A percentile compares a stretch with the other conserved stretches of the same genome.
Conservation (phyloP, 2,888 invertebrate species). For the Drosophila dives region DNA sequence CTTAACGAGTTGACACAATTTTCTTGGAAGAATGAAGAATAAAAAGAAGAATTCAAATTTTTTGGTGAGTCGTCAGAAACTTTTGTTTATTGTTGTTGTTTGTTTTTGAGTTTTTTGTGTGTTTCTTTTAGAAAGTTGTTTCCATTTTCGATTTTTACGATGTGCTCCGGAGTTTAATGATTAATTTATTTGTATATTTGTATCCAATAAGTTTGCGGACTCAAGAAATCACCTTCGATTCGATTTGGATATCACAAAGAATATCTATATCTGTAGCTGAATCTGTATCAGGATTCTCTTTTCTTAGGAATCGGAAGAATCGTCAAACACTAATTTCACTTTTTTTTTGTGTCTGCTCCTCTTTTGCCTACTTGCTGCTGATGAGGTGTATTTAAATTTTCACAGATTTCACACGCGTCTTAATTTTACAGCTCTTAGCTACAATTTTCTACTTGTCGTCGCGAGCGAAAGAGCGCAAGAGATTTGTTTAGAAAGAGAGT, state of each 20-base stretch:
- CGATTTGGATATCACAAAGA: not conserved
- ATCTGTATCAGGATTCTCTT: slow-evolving; percentile 18
- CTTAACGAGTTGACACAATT: slow-evolving; percentile 78
- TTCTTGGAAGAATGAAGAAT: slow-evolving; percentile 78
- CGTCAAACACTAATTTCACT: slow-evolving; percentile 69
- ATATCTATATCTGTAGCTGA: not conserved
- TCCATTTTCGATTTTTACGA: slow-evolving; percentile 72
- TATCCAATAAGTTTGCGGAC: slow-evolving; percentile 47
- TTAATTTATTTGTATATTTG: slow-evolving; percentile 44
- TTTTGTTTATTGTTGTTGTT: slow-evolving; percentile 39
- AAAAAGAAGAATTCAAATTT: slow-evolving; percentile 79
- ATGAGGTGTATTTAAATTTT: slow-evolving; percentile 59
- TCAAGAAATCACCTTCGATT: slow-evolving; percentile 62
- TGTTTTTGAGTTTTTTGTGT: slow-evolving; percentile 34
- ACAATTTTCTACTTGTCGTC: slow-evolving; percentile 42
- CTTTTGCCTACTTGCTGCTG: slow-evolving; percentile 22
- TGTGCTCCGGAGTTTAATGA: slow-evolving; percentile 44
- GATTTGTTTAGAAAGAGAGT: slow-evolving; percentile 29
- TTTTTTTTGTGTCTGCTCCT: slow-evolving; percentile 62
- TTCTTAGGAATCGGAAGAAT: slow-evolving; percentile 28
- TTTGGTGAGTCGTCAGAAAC: slow-evolving; percentile 25
- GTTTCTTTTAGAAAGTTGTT: slow-evolving; percentile 75
- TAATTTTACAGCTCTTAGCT: slow-evolving; percentile 41
- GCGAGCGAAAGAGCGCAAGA: not conserved
- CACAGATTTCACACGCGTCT: slow-evolving; percentile 72